Percentiles rank a stretch among this genome's conserved stretches.
phyloP scores from a whole-genome alignment of 2,797 vertebrate genomes.

The Cyprinodon diabolis region DNA sequence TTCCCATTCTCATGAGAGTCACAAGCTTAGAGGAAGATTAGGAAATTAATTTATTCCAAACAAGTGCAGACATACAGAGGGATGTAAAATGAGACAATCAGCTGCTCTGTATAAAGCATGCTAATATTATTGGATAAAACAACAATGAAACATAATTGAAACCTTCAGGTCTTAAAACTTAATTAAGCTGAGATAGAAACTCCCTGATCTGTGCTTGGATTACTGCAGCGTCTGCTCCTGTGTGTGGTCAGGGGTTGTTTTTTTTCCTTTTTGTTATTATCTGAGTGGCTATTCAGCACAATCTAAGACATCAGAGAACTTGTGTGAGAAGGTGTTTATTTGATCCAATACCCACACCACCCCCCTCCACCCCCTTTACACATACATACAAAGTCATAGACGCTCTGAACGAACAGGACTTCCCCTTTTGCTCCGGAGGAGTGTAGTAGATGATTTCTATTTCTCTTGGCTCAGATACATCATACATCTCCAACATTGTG shows the following conservation, averaged over 20 bases:
- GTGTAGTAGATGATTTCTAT: constrained; percentile 65
- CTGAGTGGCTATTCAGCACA: constrained; percentile 54
- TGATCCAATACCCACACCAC: constrained; percentile 46
- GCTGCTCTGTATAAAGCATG: constrained; percentile 1
- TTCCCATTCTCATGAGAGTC: constrained; percentile 56
- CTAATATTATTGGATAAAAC: constrained; percentile 13
- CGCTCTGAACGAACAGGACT: constrained; percentile 51
- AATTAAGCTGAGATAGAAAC: constrained; percentile 21
- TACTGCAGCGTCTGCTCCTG: constrained; percentile 31
- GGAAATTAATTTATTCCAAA: constrained; percentile 35
- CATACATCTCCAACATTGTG: constrained; percentile 3
- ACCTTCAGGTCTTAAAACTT: constrained; percentile 12
- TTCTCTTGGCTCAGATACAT: constrained; percentile 28
- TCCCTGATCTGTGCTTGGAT: constrained; percentile 16
- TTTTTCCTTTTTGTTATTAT: constrained; percentile 6
- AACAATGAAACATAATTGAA: constrained; percentile 8
- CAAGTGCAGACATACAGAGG: constrained; percentile 4
- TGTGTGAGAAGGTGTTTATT: constrained; percentile 66
- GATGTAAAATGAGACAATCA: constrained; percentile 13
- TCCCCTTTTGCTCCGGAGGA: constrained; percentile 45
- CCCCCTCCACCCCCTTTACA: constrained; percentile 7
- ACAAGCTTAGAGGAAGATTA: constrained; percentile 35
- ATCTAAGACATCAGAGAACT: constrained; percentile 55
- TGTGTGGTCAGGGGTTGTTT: constrained; percentile 49
- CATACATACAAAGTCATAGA: constrained; percentile 35